Percentiles rank a stretch among this genome's conserved stretches.
phyloP scores from a whole-genome alignment of 2,113 vertebrate species.

The Vulpes vulpes region DNA sequence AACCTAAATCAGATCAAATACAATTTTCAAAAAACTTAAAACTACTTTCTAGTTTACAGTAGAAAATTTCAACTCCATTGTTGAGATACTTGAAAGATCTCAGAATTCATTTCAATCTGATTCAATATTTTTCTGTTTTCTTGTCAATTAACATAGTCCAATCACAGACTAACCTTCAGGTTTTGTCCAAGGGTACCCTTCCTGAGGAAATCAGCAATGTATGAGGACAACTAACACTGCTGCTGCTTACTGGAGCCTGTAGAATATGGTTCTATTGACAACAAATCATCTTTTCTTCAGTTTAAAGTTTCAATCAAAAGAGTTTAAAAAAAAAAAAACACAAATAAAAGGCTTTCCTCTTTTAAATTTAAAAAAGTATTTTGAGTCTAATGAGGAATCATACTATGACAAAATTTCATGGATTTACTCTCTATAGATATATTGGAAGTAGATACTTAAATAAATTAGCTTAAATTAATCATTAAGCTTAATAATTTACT shows the following conservation, averaged over 20 bases:
- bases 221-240: fast-evolving
- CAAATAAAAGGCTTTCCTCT: not conserved
- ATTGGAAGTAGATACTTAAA: not conserved
- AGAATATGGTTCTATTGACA: not conserved
- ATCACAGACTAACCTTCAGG: not conserved
- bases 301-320: not conserved
- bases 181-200: not conserved
- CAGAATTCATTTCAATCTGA: not conserved
- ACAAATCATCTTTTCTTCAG: not conserved
- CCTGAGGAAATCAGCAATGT: not conserved
- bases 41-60: not conserved
- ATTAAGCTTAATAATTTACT: too few relatives aligned
- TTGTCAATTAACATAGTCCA: not conserved
- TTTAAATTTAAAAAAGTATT: not conserved
- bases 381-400: not conserved
- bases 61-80: not conserved
- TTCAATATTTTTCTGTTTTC: not conserved
- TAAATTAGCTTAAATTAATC: too few relatives aligned
- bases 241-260: not conserved
- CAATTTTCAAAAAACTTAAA: not conserved
- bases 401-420: not conserved
- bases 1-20: not conserved
- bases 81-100: not conserved
- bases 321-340: not conserved
- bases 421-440: not conserved